Evolutionary conservation across 2,888 invertebrate species (phyloP).

Genomic region (Eupithecia tripunctaria): DNA sequence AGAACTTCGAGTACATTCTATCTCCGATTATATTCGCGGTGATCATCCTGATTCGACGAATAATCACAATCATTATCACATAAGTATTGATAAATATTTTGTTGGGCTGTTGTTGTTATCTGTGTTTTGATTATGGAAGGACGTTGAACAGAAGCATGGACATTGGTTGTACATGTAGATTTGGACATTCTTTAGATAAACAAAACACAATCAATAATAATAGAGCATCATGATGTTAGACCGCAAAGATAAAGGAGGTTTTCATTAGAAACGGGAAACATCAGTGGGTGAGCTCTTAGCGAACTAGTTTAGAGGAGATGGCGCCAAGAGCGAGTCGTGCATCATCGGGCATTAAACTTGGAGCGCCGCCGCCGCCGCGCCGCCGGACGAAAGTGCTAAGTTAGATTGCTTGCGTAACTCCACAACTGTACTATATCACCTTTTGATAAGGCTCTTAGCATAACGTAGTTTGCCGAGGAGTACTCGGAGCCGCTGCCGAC

Average conservation of each 20-base stretch:
- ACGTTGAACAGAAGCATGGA: background rate
- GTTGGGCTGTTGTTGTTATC: no score
- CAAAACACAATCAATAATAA: no score
- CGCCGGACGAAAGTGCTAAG: constrained; percentile 34
- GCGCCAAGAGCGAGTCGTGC: constrained; percentile 20
- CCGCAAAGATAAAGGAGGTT: background rate
- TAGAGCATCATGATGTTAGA: background rate
- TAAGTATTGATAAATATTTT: no score
- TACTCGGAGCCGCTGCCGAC: background rate
- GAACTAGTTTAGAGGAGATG: constrained; percentile 29
- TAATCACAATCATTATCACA: background rate
- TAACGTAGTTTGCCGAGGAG: constrained; percentile 12
- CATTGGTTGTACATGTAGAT: no score
- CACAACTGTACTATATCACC: constrained; percentile 31
- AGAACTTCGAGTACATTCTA: background rate
- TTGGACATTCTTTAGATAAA: no score
- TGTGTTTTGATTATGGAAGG: no score
- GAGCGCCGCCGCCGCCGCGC: background rate
- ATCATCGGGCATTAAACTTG: constrained; percentile 36
- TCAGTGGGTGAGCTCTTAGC: constrained; percentile 31
- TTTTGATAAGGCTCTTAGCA: constrained; percentile 26
- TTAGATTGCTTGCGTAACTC: constrained; percentile 41
- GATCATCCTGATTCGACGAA: no score
- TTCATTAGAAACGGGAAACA: constrained; percentile 1
- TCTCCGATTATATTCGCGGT: background rate